Evolutionary conservation across 2,113 vertebrate species (phyloP).

Genomic region (Scomber colias): DNA sequence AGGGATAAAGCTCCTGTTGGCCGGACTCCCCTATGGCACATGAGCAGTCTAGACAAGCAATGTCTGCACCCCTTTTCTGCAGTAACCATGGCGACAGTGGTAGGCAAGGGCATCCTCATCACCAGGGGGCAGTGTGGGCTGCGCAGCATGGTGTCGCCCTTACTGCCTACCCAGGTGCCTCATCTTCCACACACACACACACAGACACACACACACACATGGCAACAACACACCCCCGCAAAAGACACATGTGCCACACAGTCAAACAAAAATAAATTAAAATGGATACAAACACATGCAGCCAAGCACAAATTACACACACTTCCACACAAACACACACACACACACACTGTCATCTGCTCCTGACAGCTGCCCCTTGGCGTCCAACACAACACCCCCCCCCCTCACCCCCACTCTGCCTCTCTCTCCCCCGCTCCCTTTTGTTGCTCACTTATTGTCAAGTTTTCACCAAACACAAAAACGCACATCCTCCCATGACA

Average conservation of each 20-base stretch:
- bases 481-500: constrained; percentile 77
- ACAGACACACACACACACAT: constrained; percentile 30
- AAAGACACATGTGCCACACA: constrained; percentile 63
- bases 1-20: constrained; percentile 64
- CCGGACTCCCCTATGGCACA: constrained; percentile 52
- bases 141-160: constrained; percentile 27
- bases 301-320: constrained; percentile 49
- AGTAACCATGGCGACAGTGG: constrained; percentile 82
- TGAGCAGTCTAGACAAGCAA: constrained; percentile 67
- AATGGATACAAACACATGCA: constrained; percentile 63
- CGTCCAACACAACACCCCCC: constrained; percentile 52
- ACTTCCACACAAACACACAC: constrained; percentile 29
- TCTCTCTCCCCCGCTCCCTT: constrained; percentile 63
- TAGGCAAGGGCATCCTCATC: constrained; percentile 70
- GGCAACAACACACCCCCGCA: constrained; percentile 27
- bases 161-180: constrained; percentile 30
- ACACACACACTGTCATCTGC: constrained; percentile 76
- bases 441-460: constrained; percentile 84
- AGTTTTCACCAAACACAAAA: constrained; percentile 77
- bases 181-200: constrained; percentile 5
- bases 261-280: constrained; percentile 66
- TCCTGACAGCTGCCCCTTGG: constrained; percentile 81
- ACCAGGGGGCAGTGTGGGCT: constrained; percentile 81
- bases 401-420: constrained; percentile 31
- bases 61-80: constrained; percentile 57